Evolutionary conservation across 2,888 invertebrate genomes (phyloP), one percentile per base, ranked within the genome.

Genomic region (Aphidius colemani): DNA sequence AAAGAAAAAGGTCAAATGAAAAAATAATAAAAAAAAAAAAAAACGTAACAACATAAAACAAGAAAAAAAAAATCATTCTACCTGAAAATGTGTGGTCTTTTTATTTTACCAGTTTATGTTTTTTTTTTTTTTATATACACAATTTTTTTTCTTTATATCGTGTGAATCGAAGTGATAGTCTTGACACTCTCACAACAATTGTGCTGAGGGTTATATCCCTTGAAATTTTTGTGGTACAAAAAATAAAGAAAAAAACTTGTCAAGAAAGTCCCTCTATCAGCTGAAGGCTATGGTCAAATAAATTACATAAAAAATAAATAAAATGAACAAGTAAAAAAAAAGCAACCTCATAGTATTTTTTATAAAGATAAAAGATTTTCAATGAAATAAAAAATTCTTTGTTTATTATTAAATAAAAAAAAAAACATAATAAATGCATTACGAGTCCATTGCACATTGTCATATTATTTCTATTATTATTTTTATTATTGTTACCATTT

Each of bases 211-310:
- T 64, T 61, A 61, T 60, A 30, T 30, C 30, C 60, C 40, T 40
- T 64, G 50, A 56, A 64, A 51, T 46, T 7, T 56, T 60, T 40
- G 56, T 40, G 56, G 30, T 30, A 30, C 1, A 30, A 30, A 30
- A 30, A 30, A 30, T 30, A 4, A 30, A 30, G 5, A 30, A 30
- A 4, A 41, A 39, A 40, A 61, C 50, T 39, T 10, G 44, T 10
- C 56, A 43, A 13, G 50, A 30, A 39, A n/a, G 62, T 57, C 53
- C 53, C 51, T 49, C 53, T 65, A 65, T 65, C 61, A 56, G 67
- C 70, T 69, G 59, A 65, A 40, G 64, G 70, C 68, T 69, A 53
- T 66, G 63, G 67, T 13, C 13, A 13, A 13, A 13, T 13, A 13
- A 13, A 68, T 67, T 67, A 67, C 64, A 63, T 53, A 59, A 58